Evolutionary conservation across 2,797 vertebrate genomes (phyloP).

Genomic region (Spheniscus humboldti): DNA sequence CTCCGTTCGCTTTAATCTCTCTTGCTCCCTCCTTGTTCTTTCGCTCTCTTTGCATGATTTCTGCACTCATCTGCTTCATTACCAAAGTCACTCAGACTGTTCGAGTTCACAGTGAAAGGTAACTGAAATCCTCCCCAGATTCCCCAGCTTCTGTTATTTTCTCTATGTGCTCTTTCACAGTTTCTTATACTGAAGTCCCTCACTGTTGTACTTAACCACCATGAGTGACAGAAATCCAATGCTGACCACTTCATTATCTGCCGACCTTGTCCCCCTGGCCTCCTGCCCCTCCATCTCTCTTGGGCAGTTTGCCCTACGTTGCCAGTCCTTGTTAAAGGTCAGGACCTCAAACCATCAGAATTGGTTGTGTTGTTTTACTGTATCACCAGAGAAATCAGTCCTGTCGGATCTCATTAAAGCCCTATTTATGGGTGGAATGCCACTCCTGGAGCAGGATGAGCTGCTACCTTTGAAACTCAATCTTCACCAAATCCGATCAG

Average conservation of each 20-base stretch:
- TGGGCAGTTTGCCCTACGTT: constrained; percentile 83
- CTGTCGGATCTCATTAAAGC: constrained; percentile 69
- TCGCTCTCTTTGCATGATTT: neutral
- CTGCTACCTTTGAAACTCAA: constrained; percentile 56
- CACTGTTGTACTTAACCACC: constrained; percentile 62
- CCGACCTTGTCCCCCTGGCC: constrained; percentile 80
- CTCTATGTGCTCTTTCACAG: constrained; percentile 36
- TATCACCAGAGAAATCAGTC: constrained; percentile 69
- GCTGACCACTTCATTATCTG: constrained; percentile 92
- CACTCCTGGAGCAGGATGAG: constrained; percentile 15
- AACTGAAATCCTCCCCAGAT: neutral
- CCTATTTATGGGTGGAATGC: constrained; percentile 30
- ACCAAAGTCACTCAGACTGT: neutral
- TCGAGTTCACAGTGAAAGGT: neutral
- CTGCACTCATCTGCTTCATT: constrained; percentile 2
- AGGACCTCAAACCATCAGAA: constrained; percentile 79
- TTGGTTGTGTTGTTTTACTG: constrained; percentile 67
- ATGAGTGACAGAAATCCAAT: constrained; percentile 97
- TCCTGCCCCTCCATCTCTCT: constrained; percentile 75
- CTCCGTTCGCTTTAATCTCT: neutral
- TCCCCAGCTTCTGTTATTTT: neutral
- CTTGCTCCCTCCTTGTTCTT: neutral
- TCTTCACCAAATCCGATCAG: constrained; percentile 17
- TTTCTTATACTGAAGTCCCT: constrained; percentile 48
- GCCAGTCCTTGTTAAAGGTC: constrained; percentile 83